Evolutionary conservation across 2,888 invertebrate genomes (phyloP), one percentile per base, ranked within the genome.

Genomic region (Bursaphelenchus okinawaensis): DNA sequence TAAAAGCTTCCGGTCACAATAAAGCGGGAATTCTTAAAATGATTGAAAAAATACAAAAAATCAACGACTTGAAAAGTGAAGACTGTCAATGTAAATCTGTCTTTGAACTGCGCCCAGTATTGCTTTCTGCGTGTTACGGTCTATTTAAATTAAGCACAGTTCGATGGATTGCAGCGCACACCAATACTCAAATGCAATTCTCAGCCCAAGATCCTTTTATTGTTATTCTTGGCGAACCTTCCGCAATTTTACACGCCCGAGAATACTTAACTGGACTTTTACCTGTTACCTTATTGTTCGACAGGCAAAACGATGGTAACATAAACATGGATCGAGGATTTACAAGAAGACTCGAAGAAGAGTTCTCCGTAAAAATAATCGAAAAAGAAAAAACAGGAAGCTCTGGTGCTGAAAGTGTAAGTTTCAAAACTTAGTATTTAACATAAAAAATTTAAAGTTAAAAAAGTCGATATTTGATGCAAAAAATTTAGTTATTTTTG

Each of bases 141-240:
- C 55, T 70, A 7, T 70, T 70, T 60, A 54, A 52, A 16, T 52
- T 70, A 31, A 72, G 66, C 28, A 63, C 74, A 12, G 40, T 70
- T 9, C 52, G 74, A 22, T 71, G 73, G 74, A 70, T 70, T 23
- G 71, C 71, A 23, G 51, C 67, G 55, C 61, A 68, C 20, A 71
- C 71, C 29, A 74, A 71, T 57, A 71, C 71, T 7, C 73, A 74
- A 50, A 71, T 71, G 27, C 74, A 74, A 20, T 62, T 74, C 40
- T 68, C 67, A 24, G 58, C 62, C 1, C 72, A 71, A 0, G 77
- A 72, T 8, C 57, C 64, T 24, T 71, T 50, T 8, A 61, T 77
- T 20, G 60, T 68, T 6, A 55, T 77, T n/a, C 55, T 70, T 31
- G 77, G 77, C 24, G 63, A 69, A 7, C 68, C 73, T 7, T 52